Conservation (phyloP, 2,797 vertebrate species). For the Chloroceryle inda region DNA sequence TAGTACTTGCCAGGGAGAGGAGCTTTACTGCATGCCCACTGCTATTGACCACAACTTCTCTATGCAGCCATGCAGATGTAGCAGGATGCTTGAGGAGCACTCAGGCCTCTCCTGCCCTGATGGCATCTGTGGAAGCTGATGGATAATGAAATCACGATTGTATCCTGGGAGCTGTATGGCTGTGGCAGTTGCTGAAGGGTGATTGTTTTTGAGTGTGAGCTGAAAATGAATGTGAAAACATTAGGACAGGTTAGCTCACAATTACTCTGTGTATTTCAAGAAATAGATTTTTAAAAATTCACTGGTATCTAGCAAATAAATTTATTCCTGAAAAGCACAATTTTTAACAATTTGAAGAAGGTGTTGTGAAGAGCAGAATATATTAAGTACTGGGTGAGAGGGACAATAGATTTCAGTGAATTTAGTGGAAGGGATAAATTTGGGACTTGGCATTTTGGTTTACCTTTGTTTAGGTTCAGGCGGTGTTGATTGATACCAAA, state of each 20-base stretch:
- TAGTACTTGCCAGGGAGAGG: neutral
- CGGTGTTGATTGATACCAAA: neutral
- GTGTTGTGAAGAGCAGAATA: neutral
- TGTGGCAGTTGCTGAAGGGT: neutral
- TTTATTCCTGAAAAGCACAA: neutral
- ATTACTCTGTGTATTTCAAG: neutral
- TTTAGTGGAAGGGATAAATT: neutral
- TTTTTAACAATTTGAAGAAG: neutral
- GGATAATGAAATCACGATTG: neutral
- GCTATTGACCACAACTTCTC: neutral
- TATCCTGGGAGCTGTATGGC: neutral
- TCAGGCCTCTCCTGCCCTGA: rapidly evolving
- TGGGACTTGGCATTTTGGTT: neutral
- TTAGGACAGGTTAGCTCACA: neutral
- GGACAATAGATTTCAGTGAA: neutral
- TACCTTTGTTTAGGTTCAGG: neutral
- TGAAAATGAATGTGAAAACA: neutral
- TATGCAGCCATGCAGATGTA: neutral
- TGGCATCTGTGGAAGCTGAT: neutral
- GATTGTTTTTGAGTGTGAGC: neutral
- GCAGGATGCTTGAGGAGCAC: neutral
- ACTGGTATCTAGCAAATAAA: neutral
- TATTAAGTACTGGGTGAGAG: neutral
- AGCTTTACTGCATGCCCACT: too few species aligned
- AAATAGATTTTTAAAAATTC: neutral